These are phyloP conservation scores for Calephelis perditalis DNA, from an alignment of 2,888 invertebrate genomes.

Conservation along the genomic window DNA sequence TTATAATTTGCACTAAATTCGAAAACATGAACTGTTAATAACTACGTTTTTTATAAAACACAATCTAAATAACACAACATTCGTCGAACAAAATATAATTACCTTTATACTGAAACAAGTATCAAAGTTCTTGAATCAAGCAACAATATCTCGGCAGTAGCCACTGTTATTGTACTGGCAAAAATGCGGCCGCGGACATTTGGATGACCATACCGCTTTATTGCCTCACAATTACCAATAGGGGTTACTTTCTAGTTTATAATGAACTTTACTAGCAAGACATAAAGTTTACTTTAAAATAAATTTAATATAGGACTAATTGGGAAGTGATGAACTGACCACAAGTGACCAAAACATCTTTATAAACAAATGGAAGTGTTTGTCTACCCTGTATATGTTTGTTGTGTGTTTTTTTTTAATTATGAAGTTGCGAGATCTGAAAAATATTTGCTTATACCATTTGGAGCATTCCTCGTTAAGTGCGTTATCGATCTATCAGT, in stretches of 20 bases:
- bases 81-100: too few relatives aligned
- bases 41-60: too few relatives aligned
- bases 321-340: slow-evolving; percentile 7
- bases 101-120: background rate
- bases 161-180: slow-evolving; percentile 15
- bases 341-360: slow-evolving; percentile 9
- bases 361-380: background rate
- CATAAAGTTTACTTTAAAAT: slow-evolving; percentile 15
- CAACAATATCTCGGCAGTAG: background rate
- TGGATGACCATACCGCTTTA: slow-evolving; percentile 25
- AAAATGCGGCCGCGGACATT: slow-evolving; percentile 16
- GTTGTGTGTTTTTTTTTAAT: slow-evolving; percentile 6
- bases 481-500: too few relatives aligned
- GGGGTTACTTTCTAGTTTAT: background rate
- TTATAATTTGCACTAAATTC: too few relatives aligned
- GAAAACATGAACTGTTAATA: too few relatives aligned
- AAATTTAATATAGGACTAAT: slow-evolving; percentile 14
- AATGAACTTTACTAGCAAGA: background rate
- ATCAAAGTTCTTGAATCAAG: slow-evolving; percentile 3
- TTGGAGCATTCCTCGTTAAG: too few relatives aligned
- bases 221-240: slow-evolving; percentile 14
- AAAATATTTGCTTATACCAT: too few relatives aligned
- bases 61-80: too few relatives aligned
- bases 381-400: background rate
- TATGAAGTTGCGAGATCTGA: slow-evolving; percentile 12